Evolutionary conservation across 2,113 vertebrate species (phyloP).

Genomic region (Tichodroma muraria): DNA sequence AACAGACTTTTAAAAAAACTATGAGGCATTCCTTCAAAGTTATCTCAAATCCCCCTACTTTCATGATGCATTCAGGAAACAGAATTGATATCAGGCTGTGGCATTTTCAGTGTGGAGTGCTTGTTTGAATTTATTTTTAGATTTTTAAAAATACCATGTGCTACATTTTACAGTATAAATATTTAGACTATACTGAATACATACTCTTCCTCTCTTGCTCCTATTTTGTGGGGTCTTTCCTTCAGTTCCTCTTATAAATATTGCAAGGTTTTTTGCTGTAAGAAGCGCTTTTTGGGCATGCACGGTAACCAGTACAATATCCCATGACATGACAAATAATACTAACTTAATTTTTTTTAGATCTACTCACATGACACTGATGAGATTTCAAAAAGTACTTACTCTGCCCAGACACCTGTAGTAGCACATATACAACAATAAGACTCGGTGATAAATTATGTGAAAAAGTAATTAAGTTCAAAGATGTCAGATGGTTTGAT

Average conservation of each 20-base stretch:
- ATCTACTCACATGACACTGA: neutral
- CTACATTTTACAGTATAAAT: neutral
- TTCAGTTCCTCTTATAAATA: neutral
- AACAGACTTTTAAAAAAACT: neutral
- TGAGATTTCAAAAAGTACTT: neutral
- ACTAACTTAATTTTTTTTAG: neutral
- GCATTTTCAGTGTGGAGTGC: neutral
- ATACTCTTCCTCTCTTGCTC: neutral
- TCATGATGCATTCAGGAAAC: neutral
- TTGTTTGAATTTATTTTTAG: neutral
- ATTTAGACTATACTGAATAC: neutral
- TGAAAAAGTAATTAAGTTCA: neutral
- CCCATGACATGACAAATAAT: neutral
- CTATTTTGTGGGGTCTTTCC: neutral
- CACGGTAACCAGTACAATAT: neutral
- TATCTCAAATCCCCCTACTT: neutral
- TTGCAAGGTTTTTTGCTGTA: neutral
- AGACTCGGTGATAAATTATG: neutral
- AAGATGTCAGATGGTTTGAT: neutral
- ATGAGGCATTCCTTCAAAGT: neutral
- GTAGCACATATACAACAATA: neutral
- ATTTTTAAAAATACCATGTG: neutral
- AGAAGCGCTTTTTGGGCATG: neutral
- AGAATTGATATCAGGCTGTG: neutral
- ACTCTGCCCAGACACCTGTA: neutral